Base-by-base conservation (phyloP, 2,113 vertebrate species). In the Ciconia maguari region DNA sequence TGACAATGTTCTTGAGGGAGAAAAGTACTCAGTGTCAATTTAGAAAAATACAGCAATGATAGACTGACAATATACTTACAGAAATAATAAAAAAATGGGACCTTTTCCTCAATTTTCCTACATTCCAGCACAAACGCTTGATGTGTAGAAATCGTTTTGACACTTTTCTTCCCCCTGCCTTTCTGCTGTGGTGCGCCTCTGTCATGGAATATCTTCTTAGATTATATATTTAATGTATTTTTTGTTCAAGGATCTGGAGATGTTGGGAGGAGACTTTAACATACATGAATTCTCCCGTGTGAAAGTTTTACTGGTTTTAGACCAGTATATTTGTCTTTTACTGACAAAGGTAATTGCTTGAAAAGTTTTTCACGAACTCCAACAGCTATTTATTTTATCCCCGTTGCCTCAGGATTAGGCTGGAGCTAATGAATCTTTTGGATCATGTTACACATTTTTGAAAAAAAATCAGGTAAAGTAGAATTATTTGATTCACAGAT, bases 81-180 rank as follows among this genome's bases (percentile, higher is more conserved):
- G 61, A 52, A 74, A 38, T 89, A 17, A 61, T 46, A 0, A 32
- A 57, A 64, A 44, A 61, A 27, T 52, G 26, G 42, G 25, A 71
- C 16, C 19, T 84, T 71, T 55, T 60, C 29, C 36, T 77, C 32
- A 19, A 18, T 60, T 71, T 88, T 49, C 52, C 42, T 36, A 9
- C 41, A 22, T 77, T 75, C n/a, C 11, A 10, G n/a, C 32, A 51
- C 1, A 2, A 61, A n/a, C 1, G 1, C 29, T 36, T 41, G 11
- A 18, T 44, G 69, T 17, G 32, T 17, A 38, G 20, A 60, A 66
- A 41, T 44, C 52, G 17, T 32, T 81, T 48, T 38, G 46, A 22
- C 8, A 16, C 19, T 81, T 65, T n/a, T 54, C 64, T 60, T 58
- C 19, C 46, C 34, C 10, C 19, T 71, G 5, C 25, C 62, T 66